Base-by-base conservation (phyloP, 2,888 invertebrate species). In the Operophtera brumata region DNA sequence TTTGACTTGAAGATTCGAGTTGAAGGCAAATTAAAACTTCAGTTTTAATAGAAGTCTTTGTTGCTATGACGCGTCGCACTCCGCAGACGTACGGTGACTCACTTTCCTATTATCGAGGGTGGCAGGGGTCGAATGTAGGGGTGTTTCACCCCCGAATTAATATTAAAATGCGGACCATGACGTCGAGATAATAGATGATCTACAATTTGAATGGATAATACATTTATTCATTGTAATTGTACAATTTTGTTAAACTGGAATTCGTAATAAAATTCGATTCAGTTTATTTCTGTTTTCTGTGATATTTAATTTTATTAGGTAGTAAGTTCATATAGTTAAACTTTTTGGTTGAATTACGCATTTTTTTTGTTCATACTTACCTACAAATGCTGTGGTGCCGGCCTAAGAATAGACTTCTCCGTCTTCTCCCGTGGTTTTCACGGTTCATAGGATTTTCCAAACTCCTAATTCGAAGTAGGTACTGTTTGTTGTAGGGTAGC, bases 141-240 rank as follows among this genome's bases (percentile, higher is more conserved):
- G 77, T 71, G 72, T 61, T 41, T 59, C 63, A 67, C 72, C 77
- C 77, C 70, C 64, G 75, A 36, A 72, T 77, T 74, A 69, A 78
- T 82, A 80, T 82, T 83, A 77, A 80, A 84, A 84, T 83, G 78
- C 78, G 71, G 51, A 71, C 64, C 73, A 70, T 75, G 66, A 79
- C 73, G 71, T 61, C 65, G 65, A 69, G 67, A 73, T 78, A 76
- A 77, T 77, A 76, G 78, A 79, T 77, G 75, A 77, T 77, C 71
- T 65, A 65, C 70, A 74, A 73, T 77, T 78, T 73, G 69, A 71
- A 75, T 75, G 64, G 65, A 69, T 74, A 71, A 75, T 68, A 61
- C 67, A 63, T 59, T 52, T 46, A 47, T 56, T 59, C 37, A 53
- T 54, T 56, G 30, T 34, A 46, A n/a, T 39, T 14, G 42, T 35